phyloP scores from a whole-genome alignment of 2,888 invertebrate genomes.

The Sepioteuthis lessoniana region DNA sequence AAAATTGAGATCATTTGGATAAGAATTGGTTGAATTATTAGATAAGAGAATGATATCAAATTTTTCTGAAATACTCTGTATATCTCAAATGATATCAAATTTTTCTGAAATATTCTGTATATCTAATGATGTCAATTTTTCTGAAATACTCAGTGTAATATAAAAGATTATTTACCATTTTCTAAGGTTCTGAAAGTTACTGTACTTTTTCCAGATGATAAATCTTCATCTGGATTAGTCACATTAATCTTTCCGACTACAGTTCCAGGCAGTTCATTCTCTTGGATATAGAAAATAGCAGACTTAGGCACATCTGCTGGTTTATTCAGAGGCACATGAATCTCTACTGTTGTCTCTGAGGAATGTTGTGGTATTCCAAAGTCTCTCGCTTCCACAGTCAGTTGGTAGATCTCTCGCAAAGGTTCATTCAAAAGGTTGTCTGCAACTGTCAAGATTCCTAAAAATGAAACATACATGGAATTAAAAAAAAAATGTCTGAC shows the following conservation, averaged over 20 bases:
- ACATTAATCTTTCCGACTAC: background rate
- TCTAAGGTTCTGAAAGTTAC: background rate
- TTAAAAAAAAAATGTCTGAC: too few relatives aligned
- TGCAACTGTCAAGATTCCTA: slow-evolving; percentile 50
- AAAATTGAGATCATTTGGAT: too few relatives aligned
- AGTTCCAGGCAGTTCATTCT: background rate
- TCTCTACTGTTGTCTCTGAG: background rate
- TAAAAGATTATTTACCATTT: background rate
- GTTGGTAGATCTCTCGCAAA: slow-evolving; percentile 48
- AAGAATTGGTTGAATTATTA: too few relatives aligned
- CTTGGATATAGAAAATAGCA: background rate
- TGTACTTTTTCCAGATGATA: background rate
- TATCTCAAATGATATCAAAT: too few relatives aligned
- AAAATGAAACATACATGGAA: background rate
- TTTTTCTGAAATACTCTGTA: too few relatives aligned
- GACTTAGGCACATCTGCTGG: background rate
- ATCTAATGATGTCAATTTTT: too few relatives aligned
- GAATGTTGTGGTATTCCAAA: background rate
- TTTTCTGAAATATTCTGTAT: too few relatives aligned
- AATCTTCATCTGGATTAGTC: background rate
- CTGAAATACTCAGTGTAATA: too few relatives aligned
- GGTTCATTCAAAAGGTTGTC: slow-evolving; percentile 49
- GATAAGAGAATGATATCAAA: too few relatives aligned
- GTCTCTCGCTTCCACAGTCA: slow-evolving; percentile 25
- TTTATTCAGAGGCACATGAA: background rate